phyloP scores from a whole-genome alignment of 2,113 vertebrate species.

The Catharus bicknelli region DNA sequence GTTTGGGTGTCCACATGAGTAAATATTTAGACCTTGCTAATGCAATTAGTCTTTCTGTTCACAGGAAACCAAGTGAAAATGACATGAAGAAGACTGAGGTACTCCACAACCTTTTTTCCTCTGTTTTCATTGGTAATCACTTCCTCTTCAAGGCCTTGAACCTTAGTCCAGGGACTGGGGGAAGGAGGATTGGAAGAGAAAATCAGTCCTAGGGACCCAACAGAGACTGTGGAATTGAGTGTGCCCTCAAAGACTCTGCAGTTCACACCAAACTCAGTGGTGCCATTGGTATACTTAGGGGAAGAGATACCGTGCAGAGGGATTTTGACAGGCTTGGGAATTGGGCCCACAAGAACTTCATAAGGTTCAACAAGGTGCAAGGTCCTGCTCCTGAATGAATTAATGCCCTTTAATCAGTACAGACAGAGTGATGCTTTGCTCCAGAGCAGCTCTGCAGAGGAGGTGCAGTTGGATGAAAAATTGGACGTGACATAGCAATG shows the following conservation, averaged over 20 bases:
- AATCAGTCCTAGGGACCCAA: background rate
- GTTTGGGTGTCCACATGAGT: background rate
- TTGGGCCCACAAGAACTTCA: fast-evolving
- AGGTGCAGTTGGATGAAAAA: background rate
- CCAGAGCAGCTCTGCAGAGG: background rate
- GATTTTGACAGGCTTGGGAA: background rate
- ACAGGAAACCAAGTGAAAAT: background rate
- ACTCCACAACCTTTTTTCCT: background rate
- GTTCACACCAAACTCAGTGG: background rate
- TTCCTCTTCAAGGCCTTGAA: background rate
- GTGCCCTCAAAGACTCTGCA: fast-evolving
- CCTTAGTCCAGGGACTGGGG: background rate
- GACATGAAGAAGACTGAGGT: background rate
- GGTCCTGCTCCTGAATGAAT: background rate
- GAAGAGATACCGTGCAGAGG: background rate
- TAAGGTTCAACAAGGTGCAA: background rate
- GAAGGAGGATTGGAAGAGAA: background rate
- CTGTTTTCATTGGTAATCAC: background rate
- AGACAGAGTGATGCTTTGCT: background rate
- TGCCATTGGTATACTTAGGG: background rate
- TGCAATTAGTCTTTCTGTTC: background rate
- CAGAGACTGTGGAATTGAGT: background rate
- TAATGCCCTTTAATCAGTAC: background rate
- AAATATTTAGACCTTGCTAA: background rate
- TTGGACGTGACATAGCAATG: background rate